phyloP scores from a whole-genome alignment of 2,113 vertebrate species.

The Herpetotheres cachinnans region DNA sequence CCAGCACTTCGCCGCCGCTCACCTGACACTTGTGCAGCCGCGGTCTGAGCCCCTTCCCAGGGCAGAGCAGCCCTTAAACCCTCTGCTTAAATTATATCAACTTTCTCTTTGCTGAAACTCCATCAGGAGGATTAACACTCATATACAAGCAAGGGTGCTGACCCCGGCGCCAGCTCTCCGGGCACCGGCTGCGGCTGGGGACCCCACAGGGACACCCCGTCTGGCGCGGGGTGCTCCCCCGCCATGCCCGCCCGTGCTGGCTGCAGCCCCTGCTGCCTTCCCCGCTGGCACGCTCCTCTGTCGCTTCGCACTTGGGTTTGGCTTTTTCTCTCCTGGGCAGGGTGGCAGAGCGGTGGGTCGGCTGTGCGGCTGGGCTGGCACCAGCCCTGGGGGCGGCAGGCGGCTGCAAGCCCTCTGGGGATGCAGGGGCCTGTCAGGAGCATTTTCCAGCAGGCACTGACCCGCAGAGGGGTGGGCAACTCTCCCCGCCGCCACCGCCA shows the following conservation, averaged over 20 bases:
- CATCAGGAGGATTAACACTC: not conserved
- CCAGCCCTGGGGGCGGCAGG: no score
- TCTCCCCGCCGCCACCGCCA: fast-evolving
- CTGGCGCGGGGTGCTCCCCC: not conserved
- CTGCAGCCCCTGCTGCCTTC: not conserved
- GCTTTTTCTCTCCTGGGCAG: fast-evolving
- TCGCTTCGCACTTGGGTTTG: not conserved
- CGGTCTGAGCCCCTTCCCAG: not conserved
- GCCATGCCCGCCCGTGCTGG: fast-evolving
- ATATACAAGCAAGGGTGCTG: fast-evolving
- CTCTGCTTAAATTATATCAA: not conserved
- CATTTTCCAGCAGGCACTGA: not conserved
- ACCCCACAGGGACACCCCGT: fast-evolving
- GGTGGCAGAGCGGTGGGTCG: not conserved
- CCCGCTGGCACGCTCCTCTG: not conserved
- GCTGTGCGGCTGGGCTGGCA: not conserved
- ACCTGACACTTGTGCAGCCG: not conserved
- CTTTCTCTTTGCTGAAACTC: not conserved
- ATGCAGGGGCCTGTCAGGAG: fast-evolving
- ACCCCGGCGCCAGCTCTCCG: not conserved
- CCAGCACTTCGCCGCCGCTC: not conserved
- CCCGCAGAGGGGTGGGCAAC: not conserved
- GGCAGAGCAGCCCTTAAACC: not conserved
- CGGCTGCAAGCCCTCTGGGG: not conserved
- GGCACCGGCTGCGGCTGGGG: not conserved